Evolutionary conservation across 2,113 vertebrate species (phyloP), one percentile per base, ranked within the genome.

Genomic region (Carettochelys insculpta): DNA sequence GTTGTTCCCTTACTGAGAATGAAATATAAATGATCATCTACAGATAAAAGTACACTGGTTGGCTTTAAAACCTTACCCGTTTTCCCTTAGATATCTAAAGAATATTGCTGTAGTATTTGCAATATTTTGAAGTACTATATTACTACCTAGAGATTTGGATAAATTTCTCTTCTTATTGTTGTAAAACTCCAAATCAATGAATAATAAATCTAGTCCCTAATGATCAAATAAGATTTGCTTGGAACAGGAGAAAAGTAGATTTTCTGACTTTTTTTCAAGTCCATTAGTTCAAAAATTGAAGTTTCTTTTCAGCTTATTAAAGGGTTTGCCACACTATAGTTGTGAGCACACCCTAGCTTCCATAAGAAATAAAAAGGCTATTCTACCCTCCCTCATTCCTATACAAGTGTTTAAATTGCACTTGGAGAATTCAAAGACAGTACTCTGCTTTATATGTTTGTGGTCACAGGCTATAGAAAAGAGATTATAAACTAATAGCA

Each of bases 201-300:
- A 90, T 75, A 84, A 80, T 76, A 48, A 93, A 89, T 43, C n/a
- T 61, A 2, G 1, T 48, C 25, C 0, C 4, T 89, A 68, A 84
- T 14, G 11, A 89, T 86, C 53, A 77, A 94, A 87, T 20, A 80
- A 83, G 92, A 82, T 68, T 1, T n/a, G 17, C 65, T 92, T 80
- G 79, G 41, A 43, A 77, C 73, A 27, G 22, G 83, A 87, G 48
- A 93, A 81, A 81, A 75, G 0, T 2, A 45, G 83, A 12, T 11
- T 65, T 92, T 92, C 53, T 45, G 22, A n/a, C n/a, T n/a, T 25
- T 45, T 75, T 24, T 75, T 75, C 38, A 29, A 45, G 71, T 75
- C n/a, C 61, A 68, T 68, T 43, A 75, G 71, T 51, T 34, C 0
- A 45, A 85, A 76, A 6, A 83, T 54, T 73, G 34, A 52, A 90